Conservation (phyloP, 2,113 vertebrate genomes). For the Murina feae region DNA sequence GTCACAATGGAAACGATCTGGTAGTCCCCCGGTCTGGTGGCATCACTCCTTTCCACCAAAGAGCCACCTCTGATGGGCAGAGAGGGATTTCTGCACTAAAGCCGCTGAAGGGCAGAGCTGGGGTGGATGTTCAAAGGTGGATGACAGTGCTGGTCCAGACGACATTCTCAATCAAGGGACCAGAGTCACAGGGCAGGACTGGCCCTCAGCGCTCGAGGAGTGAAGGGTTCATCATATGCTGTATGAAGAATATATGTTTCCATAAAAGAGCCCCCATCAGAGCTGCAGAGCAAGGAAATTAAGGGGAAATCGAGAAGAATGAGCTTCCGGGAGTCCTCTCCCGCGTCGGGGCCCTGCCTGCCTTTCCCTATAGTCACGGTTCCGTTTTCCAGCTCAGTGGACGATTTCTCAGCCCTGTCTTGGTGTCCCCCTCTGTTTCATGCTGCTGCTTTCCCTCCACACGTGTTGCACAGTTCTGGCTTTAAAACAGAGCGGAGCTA, state of each 20-base stretch:
- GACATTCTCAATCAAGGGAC: not conserved
- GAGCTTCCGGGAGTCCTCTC: not conserved
- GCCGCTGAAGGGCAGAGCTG: not conserved
- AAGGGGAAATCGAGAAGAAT: not conserved
- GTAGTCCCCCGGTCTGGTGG: not conserved
- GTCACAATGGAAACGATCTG: not conserved
- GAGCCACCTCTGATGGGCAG: not conserved
- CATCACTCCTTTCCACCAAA: not conserved
- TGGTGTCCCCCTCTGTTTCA: slow-evolving; percentile 49
- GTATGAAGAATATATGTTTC: not conserved
- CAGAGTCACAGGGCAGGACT: not conserved
- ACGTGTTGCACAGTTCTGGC: slow-evolving; percentile 24
- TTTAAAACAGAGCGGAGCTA: slow-evolving; percentile 47
- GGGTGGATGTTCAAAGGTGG: not conserved
- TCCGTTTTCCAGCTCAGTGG: slow-evolving; percentile 16
- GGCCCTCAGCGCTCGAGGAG: not conserved
- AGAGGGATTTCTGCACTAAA: not conserved
- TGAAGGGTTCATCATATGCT: not conserved
- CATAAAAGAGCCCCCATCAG: not conserved
- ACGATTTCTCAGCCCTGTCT: slow-evolving; percentile 31
- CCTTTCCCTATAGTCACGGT: not conserved
- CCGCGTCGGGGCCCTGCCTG: not conserved
- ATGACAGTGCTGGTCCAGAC: not conserved
- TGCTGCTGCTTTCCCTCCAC: slow-evolving; percentile 52
- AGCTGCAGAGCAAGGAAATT: not conserved